These are phyloP conservation scores for Liasis olivaceus DNA, from an alignment of 2,797 vertebrate genomes.

Conservation along the genomic window DNA sequence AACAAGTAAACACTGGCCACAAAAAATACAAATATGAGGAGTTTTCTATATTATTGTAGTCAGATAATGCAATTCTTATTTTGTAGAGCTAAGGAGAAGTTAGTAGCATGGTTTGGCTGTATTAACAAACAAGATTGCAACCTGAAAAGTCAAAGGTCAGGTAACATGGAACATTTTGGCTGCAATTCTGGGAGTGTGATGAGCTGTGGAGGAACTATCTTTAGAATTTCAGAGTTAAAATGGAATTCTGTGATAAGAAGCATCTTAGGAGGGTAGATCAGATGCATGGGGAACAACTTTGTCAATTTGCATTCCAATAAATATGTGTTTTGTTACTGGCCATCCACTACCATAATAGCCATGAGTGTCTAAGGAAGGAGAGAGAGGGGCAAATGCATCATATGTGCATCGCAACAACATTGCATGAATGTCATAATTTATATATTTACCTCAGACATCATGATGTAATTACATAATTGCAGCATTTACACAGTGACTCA, in stretches of 20 bases:
- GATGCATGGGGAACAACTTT: no score
- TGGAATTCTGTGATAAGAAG: background rate
- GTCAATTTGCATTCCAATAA: no score
- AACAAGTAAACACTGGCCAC: slow-evolving; percentile 34
- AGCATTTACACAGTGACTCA: no score
- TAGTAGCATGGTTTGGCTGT: slow-evolving; percentile 4
- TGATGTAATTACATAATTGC: no score
- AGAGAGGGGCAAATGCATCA: no score
- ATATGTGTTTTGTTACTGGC: no score
- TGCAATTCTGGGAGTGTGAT: background rate
- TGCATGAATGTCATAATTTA: no score
- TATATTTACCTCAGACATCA: no score
- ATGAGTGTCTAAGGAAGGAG: no score
- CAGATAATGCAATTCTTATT: slow-evolving; percentile 33
- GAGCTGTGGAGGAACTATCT: background rate
- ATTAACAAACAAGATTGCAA: slow-evolving; percentile 4
- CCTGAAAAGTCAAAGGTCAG: background rate
- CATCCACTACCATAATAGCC: no score
- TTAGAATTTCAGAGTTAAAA: background rate
- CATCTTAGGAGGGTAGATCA: no score
- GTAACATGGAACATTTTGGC: background rate
- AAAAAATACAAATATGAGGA: slow-evolving; percentile 35
- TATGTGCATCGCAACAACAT: no score
- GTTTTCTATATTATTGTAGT: background rate
- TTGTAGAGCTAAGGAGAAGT: slow-evolving; percentile 22